These are phyloP conservation scores for Halesus radiatus DNA, from an alignment of 1,140 invertebrate genomes.

Conservation along the genomic window DNA sequence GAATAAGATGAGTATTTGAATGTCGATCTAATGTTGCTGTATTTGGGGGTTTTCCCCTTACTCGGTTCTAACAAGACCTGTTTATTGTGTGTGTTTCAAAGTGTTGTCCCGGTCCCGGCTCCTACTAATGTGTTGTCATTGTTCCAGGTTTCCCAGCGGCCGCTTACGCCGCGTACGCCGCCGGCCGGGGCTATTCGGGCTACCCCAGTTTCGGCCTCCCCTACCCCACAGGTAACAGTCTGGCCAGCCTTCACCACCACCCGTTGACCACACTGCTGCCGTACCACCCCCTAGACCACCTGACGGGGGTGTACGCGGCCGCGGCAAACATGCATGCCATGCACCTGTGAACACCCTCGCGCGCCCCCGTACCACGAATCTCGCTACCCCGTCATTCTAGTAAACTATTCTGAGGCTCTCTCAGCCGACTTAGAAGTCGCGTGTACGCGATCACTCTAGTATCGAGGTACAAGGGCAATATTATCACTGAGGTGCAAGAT, in stretches of 20 bases:
- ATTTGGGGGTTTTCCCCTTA: too few species aligned
- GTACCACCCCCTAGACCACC: slow-evolving; percentile 76
- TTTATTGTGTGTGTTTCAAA: too few species aligned
- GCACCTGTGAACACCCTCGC: slow-evolving; percentile 81
- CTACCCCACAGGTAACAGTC: slow-evolving; percentile 95
- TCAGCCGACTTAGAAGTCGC: too few species aligned
- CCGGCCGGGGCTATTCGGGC: slow-evolving; percentile 93
- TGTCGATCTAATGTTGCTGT: too few species aligned
- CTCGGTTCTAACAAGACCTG: too few species aligned
- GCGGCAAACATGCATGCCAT: slow-evolving; percentile 78
- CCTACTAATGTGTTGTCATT: too few species aligned
- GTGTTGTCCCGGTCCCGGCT: too few species aligned
- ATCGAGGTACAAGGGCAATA: too few species aligned
- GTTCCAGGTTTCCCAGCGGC: slow-evolving; percentile 89
- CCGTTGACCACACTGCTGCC: slow-evolving; percentile 73
- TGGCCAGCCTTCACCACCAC: slow-evolving; percentile 76
- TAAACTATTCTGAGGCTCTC: too few species aligned
- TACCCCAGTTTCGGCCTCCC: slow-evolving; percentile 97
- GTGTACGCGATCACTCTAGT: too few species aligned
- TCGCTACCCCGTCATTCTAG: slow-evolving; percentile 34
- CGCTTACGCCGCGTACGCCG: slow-evolving; percentile 93
- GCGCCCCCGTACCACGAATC: slow-evolving; percentile 55
- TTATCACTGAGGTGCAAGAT: too few species aligned
- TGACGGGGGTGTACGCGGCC: slow-evolving; percentile 73
- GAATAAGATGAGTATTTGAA: too few species aligned